These are phyloP conservation scores for Acrossocheilus fasciatus DNA, from an alignment of 2,797 vertebrate species.

Conservation along the genomic window DNA sequence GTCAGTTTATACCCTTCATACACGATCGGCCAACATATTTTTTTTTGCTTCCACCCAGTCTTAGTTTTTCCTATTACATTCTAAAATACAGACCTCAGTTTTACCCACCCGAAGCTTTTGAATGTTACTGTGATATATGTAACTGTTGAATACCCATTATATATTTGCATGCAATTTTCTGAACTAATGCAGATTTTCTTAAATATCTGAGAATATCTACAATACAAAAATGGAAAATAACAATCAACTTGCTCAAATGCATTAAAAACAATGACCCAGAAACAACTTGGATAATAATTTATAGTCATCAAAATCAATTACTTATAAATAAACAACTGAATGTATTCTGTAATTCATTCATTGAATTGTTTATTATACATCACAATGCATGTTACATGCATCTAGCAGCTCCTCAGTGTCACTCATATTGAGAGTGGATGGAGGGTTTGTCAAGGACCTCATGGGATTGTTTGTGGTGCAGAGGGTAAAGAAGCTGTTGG, in stretches of 20 bases:
- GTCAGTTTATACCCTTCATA: not conserved
- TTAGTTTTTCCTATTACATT: not conserved
- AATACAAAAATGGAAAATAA: not conserved
- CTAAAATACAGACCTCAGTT: too few relatives aligned
- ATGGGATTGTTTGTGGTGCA: not conserved
- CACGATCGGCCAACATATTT: not conserved
- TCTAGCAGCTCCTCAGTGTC: not conserved
- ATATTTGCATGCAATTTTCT: not conserved
- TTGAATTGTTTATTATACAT: not conserved
- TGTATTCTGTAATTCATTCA: not conserved
- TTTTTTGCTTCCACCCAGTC: not conserved
- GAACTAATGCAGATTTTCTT: not conserved
- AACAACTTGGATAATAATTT: not conserved
- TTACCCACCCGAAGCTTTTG: too few relatives aligned
- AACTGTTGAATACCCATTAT: not conserved
- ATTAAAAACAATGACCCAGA: not conserved
- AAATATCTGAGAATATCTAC: not conserved
- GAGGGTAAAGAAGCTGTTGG: constrained; percentile 36
- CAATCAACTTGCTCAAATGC: not conserved
- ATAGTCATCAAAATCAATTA: not conserved
- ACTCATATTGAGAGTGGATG: constrained; percentile 13
- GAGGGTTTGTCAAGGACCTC: constrained; percentile 38
- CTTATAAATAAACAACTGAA: not conserved
- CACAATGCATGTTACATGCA: not conserved
- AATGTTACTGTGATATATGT: not conserved